phyloP scores from a whole-genome alignment of 1,140 invertebrate species.

The Coptotermes formosanus region DNA sequence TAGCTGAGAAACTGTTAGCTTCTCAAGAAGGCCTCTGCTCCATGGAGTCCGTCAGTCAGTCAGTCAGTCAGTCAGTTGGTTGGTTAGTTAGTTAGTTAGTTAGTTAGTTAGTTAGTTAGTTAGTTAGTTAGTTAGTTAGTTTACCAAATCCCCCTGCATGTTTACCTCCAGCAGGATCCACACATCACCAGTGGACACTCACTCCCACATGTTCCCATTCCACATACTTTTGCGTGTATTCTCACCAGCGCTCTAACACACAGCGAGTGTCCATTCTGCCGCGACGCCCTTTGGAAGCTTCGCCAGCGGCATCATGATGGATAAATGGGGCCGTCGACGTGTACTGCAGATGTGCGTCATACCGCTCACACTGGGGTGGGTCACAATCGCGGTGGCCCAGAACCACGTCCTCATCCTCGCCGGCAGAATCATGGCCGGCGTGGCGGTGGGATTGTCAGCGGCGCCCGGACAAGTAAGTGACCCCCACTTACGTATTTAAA shows the following conservation, averaged over 20 bases:
- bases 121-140: no score
- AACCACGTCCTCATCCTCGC: constrained; percentile 58
- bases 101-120: no score
- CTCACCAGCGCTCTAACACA: constrained; percentile 33
- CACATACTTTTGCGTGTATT: no score
- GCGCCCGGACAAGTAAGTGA: constrained; percentile 62
- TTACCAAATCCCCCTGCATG: no score
- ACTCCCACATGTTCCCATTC: no score
- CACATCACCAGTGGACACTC: no score
- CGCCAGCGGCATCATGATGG: constrained; percentile 62
- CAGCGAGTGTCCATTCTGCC: constrained; percentile 66
- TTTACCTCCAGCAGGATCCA: no score
- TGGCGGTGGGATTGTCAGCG: constrained; percentile 66
- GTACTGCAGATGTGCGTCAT: constrained; percentile 58
- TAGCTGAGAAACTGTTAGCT: no score
- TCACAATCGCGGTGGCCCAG: constrained; percentile 57
- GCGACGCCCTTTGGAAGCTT: constrained; percentile 64
- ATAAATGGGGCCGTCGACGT: constrained; percentile 58
- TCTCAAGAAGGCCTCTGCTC: no score
- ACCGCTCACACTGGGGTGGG: constrained; percentile 62
- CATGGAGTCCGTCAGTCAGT: no score
- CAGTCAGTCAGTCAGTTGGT: no score
- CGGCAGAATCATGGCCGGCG: constrained; percentile 65
- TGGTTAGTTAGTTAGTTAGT: no score
- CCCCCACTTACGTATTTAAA: neutral